Evolutionary conservation across 2,888 invertebrate species (phyloP), one percentile per base, ranked within the genome.

Genomic region (Eupithecia subfuscata): DNA sequence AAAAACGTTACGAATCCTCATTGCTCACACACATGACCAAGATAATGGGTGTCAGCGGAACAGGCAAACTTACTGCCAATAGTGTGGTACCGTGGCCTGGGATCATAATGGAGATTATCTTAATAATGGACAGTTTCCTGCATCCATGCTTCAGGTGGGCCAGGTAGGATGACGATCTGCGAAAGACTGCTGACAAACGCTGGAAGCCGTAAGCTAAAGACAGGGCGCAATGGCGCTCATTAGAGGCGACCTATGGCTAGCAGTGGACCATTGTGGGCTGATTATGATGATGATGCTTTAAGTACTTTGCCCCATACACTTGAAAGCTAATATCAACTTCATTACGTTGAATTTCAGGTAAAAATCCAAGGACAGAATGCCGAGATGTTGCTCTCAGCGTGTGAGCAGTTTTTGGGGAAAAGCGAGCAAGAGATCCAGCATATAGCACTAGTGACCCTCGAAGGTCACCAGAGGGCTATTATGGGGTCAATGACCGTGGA

Each of bases 401-500:
- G 98, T 88, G 98, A 99, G 91, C 98, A 98, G 90, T 99, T 99
- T 91, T 95, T 99, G 80, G 98, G 98, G 63, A 98, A 98, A 92
- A 95, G 95, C 3, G 98, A 98, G 87, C 91, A 96, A 14, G 98
- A 98, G 92, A 98, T 98, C 83, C 98, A 98, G 87, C 97, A 98
- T 89, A 98, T 98, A 91, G 98, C 98, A 37, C 95, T 98, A 78
- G 98, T 98, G 56, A 99, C 98, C 63, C 93, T 98, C 37, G 98
- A 99, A 93, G 98, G 98, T 72, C 98, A 99, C 89, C 98, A 99
- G 91, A 96, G 98, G 80, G 98, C 98, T 81, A 98, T 98, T 80
- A 99, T 99, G 98, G 98, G 98, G 45, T 98, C 98, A 80, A 98
- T 98, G 98, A 98, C 98, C 0, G 98, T 99, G 6, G 98, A 98